A percentile compares a stretch with the other conserved stretches of the same genome.
phyloP scores from a whole-genome alignment of 2,888 invertebrate species.

The Drosophila paranaensis region DNA sequence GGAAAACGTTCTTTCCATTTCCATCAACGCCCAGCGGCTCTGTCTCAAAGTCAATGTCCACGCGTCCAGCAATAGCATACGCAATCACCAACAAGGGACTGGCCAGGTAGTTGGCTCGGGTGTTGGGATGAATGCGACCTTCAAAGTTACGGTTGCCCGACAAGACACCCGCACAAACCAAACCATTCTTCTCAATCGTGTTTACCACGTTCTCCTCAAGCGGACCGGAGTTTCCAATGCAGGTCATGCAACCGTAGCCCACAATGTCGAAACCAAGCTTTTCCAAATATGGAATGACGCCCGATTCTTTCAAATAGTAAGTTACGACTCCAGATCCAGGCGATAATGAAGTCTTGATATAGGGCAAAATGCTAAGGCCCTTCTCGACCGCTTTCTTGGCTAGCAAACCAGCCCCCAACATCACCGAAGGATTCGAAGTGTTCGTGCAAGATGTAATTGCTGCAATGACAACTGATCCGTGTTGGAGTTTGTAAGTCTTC shows the following conservation, averaged over 20 bases:
- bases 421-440: slow-evolving; percentile 98
- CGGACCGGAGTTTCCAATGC: slow-evolving; percentile 99
- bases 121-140: slow-evolving; percentile 98
- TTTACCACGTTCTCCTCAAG: slow-evolving; percentile 95
- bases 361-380: slow-evolving; percentile 94
- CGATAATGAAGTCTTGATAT: slow-evolving; percentile 98
- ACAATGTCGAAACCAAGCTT: slow-evolving; percentile 96
- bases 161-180: slow-evolving; percentile 97
- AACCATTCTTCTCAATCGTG: slow-evolving; percentile 96
- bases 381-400: slow-evolving; percentile 97
- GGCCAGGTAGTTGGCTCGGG: slow-evolving; percentile 98
- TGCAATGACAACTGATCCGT: slow-evolving; percentile 98
- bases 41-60: slow-evolving; percentile 96
- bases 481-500: slow-evolving; percentile 90
- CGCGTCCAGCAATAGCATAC: slow-evolving; percentile 97
- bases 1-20: slow-evolving; percentile 92
- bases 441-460: slow-evolving; percentile 99
- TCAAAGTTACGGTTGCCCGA: slow-evolving; percentile 99
- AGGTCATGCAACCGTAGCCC: slow-evolving; percentile 99
- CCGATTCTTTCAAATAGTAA: slow-evolving; percentile 91
- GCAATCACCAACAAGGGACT: slow-evolving; percentile 99
- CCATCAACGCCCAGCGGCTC: slow-evolving; percentile 90
- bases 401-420: slow-evolving; percentile 97
- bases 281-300: slow-evolving; percentile 94
- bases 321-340: slow-evolving; percentile 98